Percentiles rank a stretch among this genome's conserved stretches.
These are phyloP conservation scores for Drosophila asahinai DNA, from an alignment of 1,140 invertebrate species.

Conservation along the genomic window DNA sequence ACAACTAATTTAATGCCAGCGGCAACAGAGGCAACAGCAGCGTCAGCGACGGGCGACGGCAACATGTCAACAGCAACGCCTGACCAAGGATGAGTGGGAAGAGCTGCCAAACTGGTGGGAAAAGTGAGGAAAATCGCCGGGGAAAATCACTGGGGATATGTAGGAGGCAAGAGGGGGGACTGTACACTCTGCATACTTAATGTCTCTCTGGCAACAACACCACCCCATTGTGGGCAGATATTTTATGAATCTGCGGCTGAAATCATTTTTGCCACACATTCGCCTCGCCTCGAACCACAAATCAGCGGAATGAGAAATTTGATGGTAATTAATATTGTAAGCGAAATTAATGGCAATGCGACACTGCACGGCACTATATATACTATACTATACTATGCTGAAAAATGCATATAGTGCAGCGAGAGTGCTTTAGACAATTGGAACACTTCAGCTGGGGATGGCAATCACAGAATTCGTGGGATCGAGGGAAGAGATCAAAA, in stretches of 20 bases:
- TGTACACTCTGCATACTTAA: conserved; percentile 66
- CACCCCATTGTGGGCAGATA: conserved; percentile 71
- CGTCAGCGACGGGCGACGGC: conserved; percentile 53
- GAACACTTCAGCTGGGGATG: conserved; percentile 45
- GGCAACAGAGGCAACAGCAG: conserved; percentile 47
- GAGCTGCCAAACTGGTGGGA: conserved; percentile 22
- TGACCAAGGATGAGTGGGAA: conserved; percentile 55
- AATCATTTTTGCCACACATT: conserved; percentile 79
- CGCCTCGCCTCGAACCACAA: conserved; percentile 62
- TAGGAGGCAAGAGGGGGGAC: background rate
- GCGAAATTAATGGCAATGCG: conserved; percentile 66
- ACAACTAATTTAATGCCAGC: conserved; percentile 80
- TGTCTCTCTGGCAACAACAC: conserved; percentile 46
- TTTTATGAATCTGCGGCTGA: conserved; percentile 66
- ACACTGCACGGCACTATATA: conserved; percentile 35
- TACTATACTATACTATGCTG: conserved; percentile 10
- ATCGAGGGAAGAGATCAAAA: conserved; percentile 41
- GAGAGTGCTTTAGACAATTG: conserved; percentile 44
- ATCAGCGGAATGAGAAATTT: conserved; percentile 81
- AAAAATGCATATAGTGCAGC: conserved; percentile 1
- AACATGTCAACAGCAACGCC: conserved; percentile 80
- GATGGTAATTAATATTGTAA: conserved; percentile 83
- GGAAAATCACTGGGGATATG: background rate
- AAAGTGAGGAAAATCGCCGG: conserved; percentile 4
- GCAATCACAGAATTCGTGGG: conserved; percentile 30